Evolutionary conservation across 2,888 invertebrate genomes (phyloP).

Genomic region (Idaea biselata): DNA sequence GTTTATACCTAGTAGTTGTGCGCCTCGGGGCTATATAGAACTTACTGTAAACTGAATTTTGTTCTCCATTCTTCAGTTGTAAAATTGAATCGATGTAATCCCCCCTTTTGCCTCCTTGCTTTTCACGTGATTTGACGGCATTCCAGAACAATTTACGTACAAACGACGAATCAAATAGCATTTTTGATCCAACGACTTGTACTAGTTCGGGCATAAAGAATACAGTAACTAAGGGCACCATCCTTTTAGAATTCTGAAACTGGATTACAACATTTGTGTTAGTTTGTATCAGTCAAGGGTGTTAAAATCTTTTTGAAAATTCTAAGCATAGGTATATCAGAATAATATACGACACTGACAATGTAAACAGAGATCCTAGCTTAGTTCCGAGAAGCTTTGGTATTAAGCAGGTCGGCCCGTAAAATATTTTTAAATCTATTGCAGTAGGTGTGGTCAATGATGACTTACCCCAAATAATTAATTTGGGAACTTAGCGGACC

Average conservation of each 20-base stretch:
- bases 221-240: conserved; percentile 33
- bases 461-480: too few species aligned
- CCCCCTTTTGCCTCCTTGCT: conserved; percentile 27
- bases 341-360: too few species aligned
- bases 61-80: conserved; percentile 30
- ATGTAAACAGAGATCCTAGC: too few species aligned
- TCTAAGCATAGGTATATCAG: too few species aligned
- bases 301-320: too few species aligned
- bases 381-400: too few species aligned
- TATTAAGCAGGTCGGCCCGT: too few species aligned
- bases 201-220: conserved; percentile 36
- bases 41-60: conserved; percentile 34
- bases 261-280: conserved; percentile 6
- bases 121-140: conserved; percentile 28
- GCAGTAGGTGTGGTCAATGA: too few species aligned
- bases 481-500: too few species aligned
- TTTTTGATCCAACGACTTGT: conserved; percentile 23
- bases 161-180: conserved; percentile 29
- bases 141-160: conserved; percentile 32
- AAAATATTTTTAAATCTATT: too few species aligned
- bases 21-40: not conserved
- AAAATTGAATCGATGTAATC: conserved; percentile 35
- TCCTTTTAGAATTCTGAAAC: conserved; percentile 33
- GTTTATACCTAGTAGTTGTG: too few species aligned
- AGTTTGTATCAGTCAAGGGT: too few species aligned